Conservation (phyloP, 2,888 invertebrate genomes). For the Caenorhabditis uteleia region DNA sequence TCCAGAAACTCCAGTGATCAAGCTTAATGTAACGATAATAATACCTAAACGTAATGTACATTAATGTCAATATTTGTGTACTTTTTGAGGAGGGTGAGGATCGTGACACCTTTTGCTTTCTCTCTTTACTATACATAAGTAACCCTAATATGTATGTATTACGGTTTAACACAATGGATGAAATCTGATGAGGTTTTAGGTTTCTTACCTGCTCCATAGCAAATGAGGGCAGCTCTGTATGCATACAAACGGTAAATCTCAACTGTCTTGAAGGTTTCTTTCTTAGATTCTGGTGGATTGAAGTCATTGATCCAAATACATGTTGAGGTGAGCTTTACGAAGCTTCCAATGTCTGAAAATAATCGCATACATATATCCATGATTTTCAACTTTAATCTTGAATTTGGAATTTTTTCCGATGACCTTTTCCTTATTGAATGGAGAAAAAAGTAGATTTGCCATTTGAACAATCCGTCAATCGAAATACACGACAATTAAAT, state of each 20-base stretch:
- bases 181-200: not conserved
- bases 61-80: slow-evolving; percentile 38
- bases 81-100: too few relatives aligned
- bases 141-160: slow-evolving; percentile 15
- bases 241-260: slow-evolving; percentile 49
- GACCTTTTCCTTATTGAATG: too few relatives aligned
- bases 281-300: slow-evolving; percentile 49
- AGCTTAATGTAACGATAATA: slow-evolving; percentile 87
- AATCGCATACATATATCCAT: too few relatives aligned
- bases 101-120: slow-evolving; percentile 42
- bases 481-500: slow-evolving; percentile 14
- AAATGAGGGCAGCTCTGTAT: slow-evolving; percentile 32
- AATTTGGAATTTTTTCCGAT: slow-evolving; percentile 11
- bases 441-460: too few relatives aligned
- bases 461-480: not conserved
- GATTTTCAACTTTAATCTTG: not conserved
- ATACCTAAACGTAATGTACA: slow-evolving; percentile 75
- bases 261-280: slow-evolving; percentile 43
- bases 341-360: slow-evolving; percentile 59
- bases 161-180: not conserved
- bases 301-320: slow-evolving; percentile 59
- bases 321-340: slow-evolving; percentile 54
- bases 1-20: slow-evolving; percentile 93
- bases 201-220: slow-evolving; percentile 33
- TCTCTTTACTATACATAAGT: slow-evolving; percentile 30